Base-by-base conservation (phyloP, 2,113 vertebrate genomes). In the Ellobius talpinus region DNA sequence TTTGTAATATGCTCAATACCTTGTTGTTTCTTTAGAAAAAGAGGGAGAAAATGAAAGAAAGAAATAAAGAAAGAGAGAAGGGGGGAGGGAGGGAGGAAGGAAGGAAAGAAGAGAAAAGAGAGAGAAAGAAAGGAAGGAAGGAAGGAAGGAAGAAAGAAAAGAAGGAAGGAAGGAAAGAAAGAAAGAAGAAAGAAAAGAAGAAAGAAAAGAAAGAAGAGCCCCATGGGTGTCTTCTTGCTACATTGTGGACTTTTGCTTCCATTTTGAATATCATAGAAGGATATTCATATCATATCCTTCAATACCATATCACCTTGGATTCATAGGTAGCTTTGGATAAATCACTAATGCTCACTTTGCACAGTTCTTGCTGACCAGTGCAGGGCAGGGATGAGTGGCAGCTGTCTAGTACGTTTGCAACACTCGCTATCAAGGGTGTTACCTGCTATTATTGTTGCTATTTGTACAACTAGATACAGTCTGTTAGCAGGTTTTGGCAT, bases 121-220 rank as follows among this genome's bases (percentile, higher is more conserved):
- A 31, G 26, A 29, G 4, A 4, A 11, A 4, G 65, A 1, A 11
- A 3, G 3, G 9, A 26, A 24, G 0, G 2, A 63, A 24, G 24
- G 1, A 65, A 66, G 1, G 0, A 23, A 65, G 26, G 2, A 24
- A 63, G 23, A 9, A 63, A 24, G 9, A 29, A 65, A 23, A 4
- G 17, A 17, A 17, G 55, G 2, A 63, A 9, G 21, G 6, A 61
- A 61, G 23, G 7, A 26, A 29, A 3, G 0, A 17, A 9, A 11
- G 1, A 14, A 36, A 0, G 1, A 3, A 33, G 12, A 0, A 13
- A 33, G 13, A 1, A 33, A 68, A 5, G 0, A 14, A 68, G 14
- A 2, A 33, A 68, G 31, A 5, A 16, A 36, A 33, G 4, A 4
- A 10, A 68, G 31, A 70, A 2, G 16, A 6, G 7, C 0, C 19